Evolutionary conservation across 2,113 vertebrate species (phyloP), one percentile per base, ranked within the genome.

Genomic region (Forbesichthys papilliferus): DNA sequence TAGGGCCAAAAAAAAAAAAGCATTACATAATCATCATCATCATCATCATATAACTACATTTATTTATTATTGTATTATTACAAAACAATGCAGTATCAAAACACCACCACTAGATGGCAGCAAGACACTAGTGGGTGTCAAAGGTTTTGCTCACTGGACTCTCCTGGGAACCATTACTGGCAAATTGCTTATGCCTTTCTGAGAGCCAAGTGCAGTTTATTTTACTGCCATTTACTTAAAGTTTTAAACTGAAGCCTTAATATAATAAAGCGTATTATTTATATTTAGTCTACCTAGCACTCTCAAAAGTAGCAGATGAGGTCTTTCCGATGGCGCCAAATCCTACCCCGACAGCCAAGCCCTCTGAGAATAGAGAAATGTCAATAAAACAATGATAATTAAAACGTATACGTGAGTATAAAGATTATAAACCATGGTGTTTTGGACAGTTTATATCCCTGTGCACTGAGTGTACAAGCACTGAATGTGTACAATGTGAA

Each of bases 281-380:
- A 54, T 4, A 42, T 11, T 36, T 6, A 34, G 47, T 14, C 42
- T 88, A 97, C 98, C 98, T 95, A 89, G 98, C 97, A 0, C 94
- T 95, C 64, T 99, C 96, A 61, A 99, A 98, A 0, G 96, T 98
- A 0, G 97, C 96, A 9, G 96, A 95, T 0, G 91, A 46, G 0
- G 96, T 95, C 88, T 96, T 98, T 13, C 94, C 96, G 4, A 96
- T 1, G 0, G 96, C 97, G 33, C 95, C 96, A 0, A 99, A 99
- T 52, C 93, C 96, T 47, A 99, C 98, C 1, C 97, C 98, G 5
- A 99, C 98, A 3, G 98, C 97, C 64, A 99, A 90, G 9, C 98
- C 98, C 95, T 99, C 98, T 99, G 93, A 11, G 94, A 92, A 78
- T 7, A 1, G 60, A 12, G 36, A 42, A 8, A 42, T 6, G 7